These are phyloP conservation scores for Miichthys miiuy DNA, from an alignment of 2,797 vertebrate genomes.

Conservation along the genomic window DNA sequence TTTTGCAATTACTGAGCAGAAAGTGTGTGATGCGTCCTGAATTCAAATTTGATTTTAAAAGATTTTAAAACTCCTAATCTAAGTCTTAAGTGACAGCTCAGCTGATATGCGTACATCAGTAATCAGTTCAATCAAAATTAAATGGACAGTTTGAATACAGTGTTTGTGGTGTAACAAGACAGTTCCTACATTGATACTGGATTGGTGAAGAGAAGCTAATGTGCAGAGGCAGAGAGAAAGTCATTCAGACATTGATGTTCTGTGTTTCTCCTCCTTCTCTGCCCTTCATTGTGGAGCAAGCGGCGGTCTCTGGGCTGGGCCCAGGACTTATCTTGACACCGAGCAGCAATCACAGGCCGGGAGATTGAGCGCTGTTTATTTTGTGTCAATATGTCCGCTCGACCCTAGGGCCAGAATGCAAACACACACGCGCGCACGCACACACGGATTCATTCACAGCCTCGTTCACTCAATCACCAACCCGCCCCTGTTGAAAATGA, in stretches of 20 bases:
- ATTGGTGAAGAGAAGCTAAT: background rate
- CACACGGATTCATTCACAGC: slow-evolving; percentile 60
- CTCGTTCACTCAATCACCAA: slow-evolving; percentile 77
- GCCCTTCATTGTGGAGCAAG: slow-evolving; percentile 62
- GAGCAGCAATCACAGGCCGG: slow-evolving; percentile 81
- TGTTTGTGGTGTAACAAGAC: too few relatives aligned
- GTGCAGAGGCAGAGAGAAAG: slow-evolving; percentile 12
- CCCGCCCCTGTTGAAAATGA: slow-evolving; percentile 82
- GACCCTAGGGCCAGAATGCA: slow-evolving; percentile 75
- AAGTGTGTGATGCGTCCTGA: background rate
- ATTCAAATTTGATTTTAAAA: background rate
- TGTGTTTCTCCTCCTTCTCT: slow-evolving; percentile 27
- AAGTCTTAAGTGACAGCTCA: background rate
- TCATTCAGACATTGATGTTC: slow-evolving; percentile 3
- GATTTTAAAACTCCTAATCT: background rate
- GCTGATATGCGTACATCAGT: background rate
- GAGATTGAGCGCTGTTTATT: slow-evolving; percentile 86
- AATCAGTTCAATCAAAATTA: too few relatives aligned
- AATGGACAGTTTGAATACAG: too few relatives aligned
- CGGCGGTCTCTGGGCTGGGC: slow-evolving; percentile 68
- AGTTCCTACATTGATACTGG: background rate
- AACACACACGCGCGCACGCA: slow-evolving; percentile 44
- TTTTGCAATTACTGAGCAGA: too few relatives aligned
- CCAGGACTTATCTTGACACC: slow-evolving; percentile 85
- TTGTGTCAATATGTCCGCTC: slow-evolving; percentile 81